Base-by-base conservation (phyloP, 2,797 vertebrate species). In the Sylvilagus floridanus region DNA sequence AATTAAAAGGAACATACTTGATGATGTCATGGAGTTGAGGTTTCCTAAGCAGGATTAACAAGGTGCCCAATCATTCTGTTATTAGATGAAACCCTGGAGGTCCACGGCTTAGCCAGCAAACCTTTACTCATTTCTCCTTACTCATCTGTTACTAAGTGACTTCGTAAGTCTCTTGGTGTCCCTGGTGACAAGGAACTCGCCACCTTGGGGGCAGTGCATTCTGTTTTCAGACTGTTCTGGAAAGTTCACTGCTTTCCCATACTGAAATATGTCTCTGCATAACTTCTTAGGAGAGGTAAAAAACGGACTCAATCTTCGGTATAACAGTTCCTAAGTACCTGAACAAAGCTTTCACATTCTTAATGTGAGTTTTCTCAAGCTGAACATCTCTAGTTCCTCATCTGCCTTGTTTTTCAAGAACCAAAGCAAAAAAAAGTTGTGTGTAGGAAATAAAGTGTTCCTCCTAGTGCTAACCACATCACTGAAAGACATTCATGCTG, bases 361-460 rank as follows among this genome's bases (percentile, higher is more conserved):
- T 94, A 47, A 16, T 57, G 69, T 84, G 82, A 94, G 37, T 75
- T 93, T 87, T 90, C 21, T 73, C n/a, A 83, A 88, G 50, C 16
- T 94, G n/a, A 88, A 79, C 12, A 95, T 50, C 1, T 62, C 75
- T n/a, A 86, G 10, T 88, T 87, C 9, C 19, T 92, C 30, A 79
- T 57, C 82, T 88, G 73, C 65, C 50, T 95, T 90, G 42, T 26
- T 96, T 94, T 88, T 88, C 30, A 66, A 86, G 77, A 93, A 77
- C 32, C 42, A 83, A 78, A 76, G 37, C 72, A 85, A 71, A 79
- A 47, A 35, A 72, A 14, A 79, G 82, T 60, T 93, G 9, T 17
- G 75, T 4, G 22, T 52, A 93, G 75, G 54, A 84, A 84, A 83
- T 24, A 47, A 90, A 76, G 54, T 54, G 16, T 71, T 73, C 94